Percentiles rank a stretch among this genome's conserved stretches.
phyloP scores from a whole-genome alignment of 2,888 invertebrate genomes.

The Agrochola lychnidis region DNA sequence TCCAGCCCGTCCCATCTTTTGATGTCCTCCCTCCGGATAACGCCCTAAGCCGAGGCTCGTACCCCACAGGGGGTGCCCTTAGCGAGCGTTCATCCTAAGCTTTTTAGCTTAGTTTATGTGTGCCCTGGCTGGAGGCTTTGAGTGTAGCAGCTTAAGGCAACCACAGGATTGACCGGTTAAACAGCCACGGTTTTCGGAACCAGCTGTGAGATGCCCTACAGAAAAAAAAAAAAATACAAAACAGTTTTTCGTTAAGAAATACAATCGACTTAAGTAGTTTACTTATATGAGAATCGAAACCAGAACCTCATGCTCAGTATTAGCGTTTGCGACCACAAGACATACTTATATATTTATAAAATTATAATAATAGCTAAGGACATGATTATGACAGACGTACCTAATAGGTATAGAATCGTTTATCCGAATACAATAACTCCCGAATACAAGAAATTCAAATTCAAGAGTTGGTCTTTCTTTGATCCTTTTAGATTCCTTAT shows the following conservation, averaged over 20 bases:
- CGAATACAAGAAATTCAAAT: conserved; percentile 34
- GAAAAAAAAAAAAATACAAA: too few species aligned
- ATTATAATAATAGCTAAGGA: conserved; percentile 8
- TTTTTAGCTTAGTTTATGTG: too few species aligned
- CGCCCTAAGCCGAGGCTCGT: too few species aligned
- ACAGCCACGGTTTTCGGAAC: too few species aligned
- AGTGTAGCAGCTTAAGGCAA: too few species aligned
- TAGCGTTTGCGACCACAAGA: neutral
- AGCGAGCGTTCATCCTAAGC: too few species aligned
- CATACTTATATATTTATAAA: neutral
- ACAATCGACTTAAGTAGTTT: neutral
- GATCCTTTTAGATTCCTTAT: conserved; percentile 58
- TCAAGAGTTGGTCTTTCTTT: conserved; percentile 49
- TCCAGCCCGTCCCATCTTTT: too few species aligned
- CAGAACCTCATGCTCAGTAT: neutral
- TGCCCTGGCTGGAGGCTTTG: too few species aligned
- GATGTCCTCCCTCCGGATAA: too few species aligned
- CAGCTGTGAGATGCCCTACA: too few species aligned
- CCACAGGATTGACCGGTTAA: too few species aligned
- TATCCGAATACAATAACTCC: neutral
- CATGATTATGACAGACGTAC: conserved; percentile 36
- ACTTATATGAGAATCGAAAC: neutral
- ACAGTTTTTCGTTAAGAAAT: neutral
- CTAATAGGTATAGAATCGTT: conserved; percentile 2
- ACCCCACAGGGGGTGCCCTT: too few species aligned